Conservation (phyloP, 1,140 invertebrate genomes). For the Condylostylus longicornis region DNA sequence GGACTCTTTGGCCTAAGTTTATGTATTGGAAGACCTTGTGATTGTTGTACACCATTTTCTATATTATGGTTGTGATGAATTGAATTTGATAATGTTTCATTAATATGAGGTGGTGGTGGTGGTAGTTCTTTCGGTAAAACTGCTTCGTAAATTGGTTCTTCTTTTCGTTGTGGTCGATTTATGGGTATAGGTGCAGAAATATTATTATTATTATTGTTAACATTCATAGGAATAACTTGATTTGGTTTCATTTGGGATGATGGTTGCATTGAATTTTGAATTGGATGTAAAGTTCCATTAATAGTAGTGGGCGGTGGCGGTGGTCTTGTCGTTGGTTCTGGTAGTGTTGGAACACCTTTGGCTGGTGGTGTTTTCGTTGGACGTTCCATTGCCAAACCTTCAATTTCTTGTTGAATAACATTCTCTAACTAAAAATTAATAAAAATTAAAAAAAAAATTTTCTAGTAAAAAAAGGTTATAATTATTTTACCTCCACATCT, state of each 20-base stretch:
- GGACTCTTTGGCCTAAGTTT: slow-evolving; percentile 30
- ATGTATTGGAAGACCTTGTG: background rate
- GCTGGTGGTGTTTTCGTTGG: slow-evolving; percentile 19
- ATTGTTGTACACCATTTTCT: background rate
- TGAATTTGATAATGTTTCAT: background rate
- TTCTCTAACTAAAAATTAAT: slow-evolving; percentile 33
- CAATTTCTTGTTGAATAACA: slow-evolving; percentile 34
- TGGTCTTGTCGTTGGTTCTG: slow-evolving; percentile 58
- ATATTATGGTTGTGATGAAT: background rate
- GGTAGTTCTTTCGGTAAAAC: slow-evolving; percentile 48
- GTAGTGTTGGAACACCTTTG: slow-evolving; percentile 43
- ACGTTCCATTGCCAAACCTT: slow-evolving; percentile 29
- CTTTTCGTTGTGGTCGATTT: slow-evolving; percentile 3
- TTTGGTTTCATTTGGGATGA: slow-evolving; percentile 25
- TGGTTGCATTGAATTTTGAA: slow-evolving; percentile 12
- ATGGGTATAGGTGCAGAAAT: too few species aligned
- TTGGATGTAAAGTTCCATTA: slow-evolving; percentile 20
- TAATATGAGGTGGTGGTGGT: slow-evolving; percentile 5
- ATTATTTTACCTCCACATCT: slow-evolving; percentile 41
- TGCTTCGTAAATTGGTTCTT: slow-evolving; percentile 72
- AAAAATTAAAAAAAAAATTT: background rate
- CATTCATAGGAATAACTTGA: slow-evolving; percentile 11
- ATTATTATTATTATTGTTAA: slow-evolving; percentile 28
- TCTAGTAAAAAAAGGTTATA: background rate
- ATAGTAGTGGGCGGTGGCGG: slow-evolving; percentile 35